These are phyloP conservation scores for Bombyx mandarina DNA, from an alignment of 1,140 invertebrate species.

Conservation along the genomic window DNA sequence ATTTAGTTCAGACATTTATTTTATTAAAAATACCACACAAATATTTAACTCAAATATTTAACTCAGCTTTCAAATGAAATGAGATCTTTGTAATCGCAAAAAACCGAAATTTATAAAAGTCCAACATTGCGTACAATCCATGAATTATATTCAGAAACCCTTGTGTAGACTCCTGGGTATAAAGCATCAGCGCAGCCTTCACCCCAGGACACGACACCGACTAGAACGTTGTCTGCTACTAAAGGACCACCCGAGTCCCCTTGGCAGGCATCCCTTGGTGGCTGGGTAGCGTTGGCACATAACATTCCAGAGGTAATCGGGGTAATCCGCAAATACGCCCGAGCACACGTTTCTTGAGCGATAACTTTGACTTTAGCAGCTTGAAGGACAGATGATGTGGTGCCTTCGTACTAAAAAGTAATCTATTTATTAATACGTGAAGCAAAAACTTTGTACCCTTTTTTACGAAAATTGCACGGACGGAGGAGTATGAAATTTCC, in stretches of 20 bases:
- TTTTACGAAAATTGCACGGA: too few species aligned
- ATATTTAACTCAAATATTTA: neutral
- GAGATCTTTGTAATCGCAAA: slow-evolving; percentile 3
- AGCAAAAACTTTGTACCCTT: too few species aligned
- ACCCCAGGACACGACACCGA: slow-evolving; percentile 82
- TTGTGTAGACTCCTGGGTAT: slow-evolving; percentile 86
- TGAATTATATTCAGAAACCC: slow-evolving; percentile 70
- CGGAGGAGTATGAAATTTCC: too few species aligned
- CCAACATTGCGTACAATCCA: slow-evolving; percentile 38
- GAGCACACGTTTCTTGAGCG: slow-evolving; percentile 28
- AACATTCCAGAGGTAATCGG: slow-evolving; percentile 49
- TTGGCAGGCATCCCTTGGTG: slow-evolving; percentile 73
- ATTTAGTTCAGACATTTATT: too few species aligned
- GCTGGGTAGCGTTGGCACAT: slow-evolving; percentile 41
- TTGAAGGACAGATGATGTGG: slow-evolving; percentile 28
- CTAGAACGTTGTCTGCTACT: slow-evolving; percentile 60
- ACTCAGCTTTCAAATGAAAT: neutral
- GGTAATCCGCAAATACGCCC: slow-evolving; percentile 40
- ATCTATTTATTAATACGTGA: too few species aligned
- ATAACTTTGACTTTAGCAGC: slow-evolving; percentile 46
- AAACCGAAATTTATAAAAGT: neutral
- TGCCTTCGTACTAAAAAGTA: slow-evolving; percentile 37
- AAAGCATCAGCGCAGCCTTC: slow-evolving; percentile 76
- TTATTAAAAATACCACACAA: neutral
- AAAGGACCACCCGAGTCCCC: slow-evolving; percentile 79